Evolutionary conservation across 2,113 vertebrate genomes (phyloP), one percentile per base, ranked within the genome.

Genomic region (Hippopotamus amphibius): DNA sequence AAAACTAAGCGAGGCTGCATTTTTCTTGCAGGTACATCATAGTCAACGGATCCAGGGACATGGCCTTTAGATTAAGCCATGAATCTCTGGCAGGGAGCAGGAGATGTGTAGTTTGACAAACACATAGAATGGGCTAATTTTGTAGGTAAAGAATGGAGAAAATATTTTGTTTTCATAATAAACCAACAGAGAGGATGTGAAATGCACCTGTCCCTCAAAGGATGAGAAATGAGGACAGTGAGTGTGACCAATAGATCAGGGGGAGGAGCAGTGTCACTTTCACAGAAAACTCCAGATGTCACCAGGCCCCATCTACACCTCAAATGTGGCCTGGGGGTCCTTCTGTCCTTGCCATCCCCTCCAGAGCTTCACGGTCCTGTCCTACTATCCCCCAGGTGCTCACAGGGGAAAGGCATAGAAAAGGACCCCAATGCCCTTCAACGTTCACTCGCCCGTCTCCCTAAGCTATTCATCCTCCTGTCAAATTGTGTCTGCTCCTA

Each of bases 111-210:
- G 41, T n/a, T 55, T 79, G 65, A 7, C n/a, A 53, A 86, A 71
- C 48, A 46, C 12, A 41, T 3, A 33, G 65, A 50, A 96, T 0
- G 7, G 50, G 19, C 55, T 87, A 7, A 93, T 43, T 53, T 91
- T 66, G 79, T 69, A 43, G 37, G 26, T 65, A 63, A 63, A 63
- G n/a, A 61, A n/a, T 87, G 43, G 94, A 87, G 81, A 69, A 69
- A 89, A 59, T 24, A 6, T 17, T 80, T 1, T 59, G 37, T 81
- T 65, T 77, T 86, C 30, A 50, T 26, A 72, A 81, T 48, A 90
- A 59, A 77, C 61, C 43, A 26, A 26, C 6, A 59, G 55, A 57
- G 71, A 88, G 37, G 22, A n/a, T 17, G 13, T 55, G 53, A 82
- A 91, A 43, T 37, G 19, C 3, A 63, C 17, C 77, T 37, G 22